Evolutionary conservation across 2,797 vertebrate species (phyloP), one percentile per base, ranked within the genome.

Genomic region (Sebastes melanostomus): DNA sequence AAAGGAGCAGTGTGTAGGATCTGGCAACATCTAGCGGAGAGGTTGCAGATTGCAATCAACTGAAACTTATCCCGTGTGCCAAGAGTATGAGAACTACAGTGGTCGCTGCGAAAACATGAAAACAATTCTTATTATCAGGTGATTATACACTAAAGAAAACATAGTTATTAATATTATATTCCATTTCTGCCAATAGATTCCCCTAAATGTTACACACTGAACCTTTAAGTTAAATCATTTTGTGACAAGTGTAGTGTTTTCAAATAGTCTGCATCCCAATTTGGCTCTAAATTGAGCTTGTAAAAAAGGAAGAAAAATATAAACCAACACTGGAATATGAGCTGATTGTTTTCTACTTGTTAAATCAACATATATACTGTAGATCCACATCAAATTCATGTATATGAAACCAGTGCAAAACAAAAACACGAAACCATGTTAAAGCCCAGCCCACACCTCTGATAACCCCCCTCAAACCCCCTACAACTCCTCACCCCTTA

Each of bases 401-500:
- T 60, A 67, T 10, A 46, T 36, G 68, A 77, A 29, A 60, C 16
- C 8, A 29, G 32, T 7, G 4, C 55, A 66, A 30, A 66, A 60
- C 56, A 27, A 80, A 69, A 62, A 8, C 22, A 34, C 6, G 2
- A 77, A 67, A 65, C 32, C 38, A 54, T 1, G 30, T 59, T 22
- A 67, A 83, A 79, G 42, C 30, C n/a, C n/a, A 10, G n/a, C 58
- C 55, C 54, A 67, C 76, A 82, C 61, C 56, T 77, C 74, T 20
- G n/a, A 77, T 73, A 75, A 46, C 65, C 14, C 66, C 56, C 66
- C 50, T 50, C 66, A 38, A 1, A 36, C 30, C 50, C 32, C 8
- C 22, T 54, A 36, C 72, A 79, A 80, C 66, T 66, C 80, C 70
- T 72, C 70, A 67, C 79, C 61, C 77, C 32, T 60, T 29, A 67